A percentile compares a stretch with the other conserved stretches of the same genome.
These are phyloP conservation scores for Eupithecia tripunctaria DNA, from an alignment of 2,888 invertebrate species.

Conservation along the genomic window DNA sequence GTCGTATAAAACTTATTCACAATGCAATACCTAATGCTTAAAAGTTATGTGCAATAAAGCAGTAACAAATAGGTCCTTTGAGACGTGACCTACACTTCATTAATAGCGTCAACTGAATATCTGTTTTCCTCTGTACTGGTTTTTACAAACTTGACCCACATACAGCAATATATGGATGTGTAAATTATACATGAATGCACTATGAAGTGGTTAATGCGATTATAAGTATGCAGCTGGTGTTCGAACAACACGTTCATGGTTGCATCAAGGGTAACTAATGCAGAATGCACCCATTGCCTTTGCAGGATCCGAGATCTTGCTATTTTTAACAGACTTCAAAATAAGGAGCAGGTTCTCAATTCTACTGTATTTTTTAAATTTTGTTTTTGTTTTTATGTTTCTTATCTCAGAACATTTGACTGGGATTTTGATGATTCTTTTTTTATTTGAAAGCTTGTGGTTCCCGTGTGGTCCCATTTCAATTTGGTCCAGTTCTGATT, in stretches of 20 bases:
- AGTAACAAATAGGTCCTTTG: conserved; percentile 25
- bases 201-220: conserved; percentile 57
- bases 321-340: no score
- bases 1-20: conserved; percentile 9
- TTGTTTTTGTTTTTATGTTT: no score
- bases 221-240: conserved; percentile 54
- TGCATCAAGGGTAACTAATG: conserved; percentile 59
- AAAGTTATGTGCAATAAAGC: conserved; percentile 21
- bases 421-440: no score
- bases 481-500: no score
- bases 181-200: conserved; percentile 64
- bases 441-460: no score
- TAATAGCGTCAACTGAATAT: conserved; percentile 70
- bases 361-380: no score
- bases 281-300: conserved; percentile 18
- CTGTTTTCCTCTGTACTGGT: conserved; percentile 80
- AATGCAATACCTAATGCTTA: conserved; percentile 6
- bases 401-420: no score
- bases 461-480: no score
- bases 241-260: conserved; percentile 57
- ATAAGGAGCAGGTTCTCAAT: no score
- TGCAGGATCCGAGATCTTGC: not conserved
- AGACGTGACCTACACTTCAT: conserved; percentile 61
- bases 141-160: conserved; percentile 79
- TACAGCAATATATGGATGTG: conserved; percentile 62